Evolutionary conservation across 2,888 invertebrate species (phyloP).

Genomic region (Seira ritae): DNA sequence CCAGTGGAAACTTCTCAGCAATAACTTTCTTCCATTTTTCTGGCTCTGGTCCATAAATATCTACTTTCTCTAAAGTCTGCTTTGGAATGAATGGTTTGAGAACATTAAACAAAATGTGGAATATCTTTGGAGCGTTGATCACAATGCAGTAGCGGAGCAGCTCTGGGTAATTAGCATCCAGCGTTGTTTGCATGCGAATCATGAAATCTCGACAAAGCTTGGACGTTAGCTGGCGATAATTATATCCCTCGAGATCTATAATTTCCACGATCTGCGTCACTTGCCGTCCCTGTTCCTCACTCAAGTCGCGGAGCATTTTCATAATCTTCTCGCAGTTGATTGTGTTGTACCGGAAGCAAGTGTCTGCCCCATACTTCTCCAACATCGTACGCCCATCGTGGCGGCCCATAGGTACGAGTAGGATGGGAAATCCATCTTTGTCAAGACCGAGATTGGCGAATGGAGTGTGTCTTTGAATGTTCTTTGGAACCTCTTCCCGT

Average conservation of each 20-base stretch:
- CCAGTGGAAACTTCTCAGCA: slow-evolving; percentile 46
- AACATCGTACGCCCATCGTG: slow-evolving; percentile 29
- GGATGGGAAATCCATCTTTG: slow-evolving; percentile 38
- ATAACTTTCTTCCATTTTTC: slow-evolving; percentile 43
- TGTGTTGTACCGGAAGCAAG: slow-evolving; percentile 29
- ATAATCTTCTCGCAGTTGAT: slow-evolving; percentile 48
- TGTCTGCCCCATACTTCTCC: slow-evolving; percentile 29
- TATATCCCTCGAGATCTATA: slow-evolving; percentile 49
- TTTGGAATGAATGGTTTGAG: slow-evolving; percentile 53
- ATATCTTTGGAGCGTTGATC: slow-evolving; percentile 60
- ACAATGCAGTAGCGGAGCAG: slow-evolving; percentile 28
- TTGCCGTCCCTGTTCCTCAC: slow-evolving; percentile 40
- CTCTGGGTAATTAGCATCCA: slow-evolving; percentile 61
- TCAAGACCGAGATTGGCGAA: slow-evolving; percentile 33
- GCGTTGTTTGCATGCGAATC: slow-evolving; percentile 38
- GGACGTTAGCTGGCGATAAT: slow-evolving; percentile 40
- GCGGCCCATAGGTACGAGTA: slow-evolving; percentile 28
- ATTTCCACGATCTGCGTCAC: slow-evolving; percentile 55
- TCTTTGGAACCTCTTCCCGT: slow-evolving; percentile 18
- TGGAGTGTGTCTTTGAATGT: slow-evolving; percentile 4
- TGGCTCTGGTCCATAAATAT: slow-evolving; percentile 43
- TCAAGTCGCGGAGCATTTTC: slow-evolving; percentile 3
- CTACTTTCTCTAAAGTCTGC: slow-evolving; percentile 51
- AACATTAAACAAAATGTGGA: slow-evolving; percentile 38
- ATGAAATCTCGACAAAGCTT: slow-evolving; percentile 37